phyloP scores from a whole-genome alignment of 1,140 invertebrate species.

The Babylonia areolata region DNA sequence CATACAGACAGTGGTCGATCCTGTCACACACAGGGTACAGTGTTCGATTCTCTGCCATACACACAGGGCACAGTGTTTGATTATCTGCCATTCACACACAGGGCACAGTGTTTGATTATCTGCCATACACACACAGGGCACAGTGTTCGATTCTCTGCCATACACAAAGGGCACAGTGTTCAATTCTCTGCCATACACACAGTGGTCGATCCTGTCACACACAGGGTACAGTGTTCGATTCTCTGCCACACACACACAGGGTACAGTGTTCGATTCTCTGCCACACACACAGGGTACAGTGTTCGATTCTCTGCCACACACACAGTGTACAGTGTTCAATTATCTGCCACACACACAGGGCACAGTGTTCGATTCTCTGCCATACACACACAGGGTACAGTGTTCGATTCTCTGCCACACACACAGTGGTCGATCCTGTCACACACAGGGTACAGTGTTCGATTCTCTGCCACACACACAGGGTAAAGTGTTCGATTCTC shows the following conservation, averaged over 20 bases:
- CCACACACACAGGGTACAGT: neutral
- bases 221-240: no score
- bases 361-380: no score
- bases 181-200: no score
- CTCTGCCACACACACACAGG: no score
- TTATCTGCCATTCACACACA: neutral
- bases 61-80: no score
- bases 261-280: no score
- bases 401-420: no score
- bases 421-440: slow-evolving; percentile 72
- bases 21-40: slow-evolving; percentile 87
- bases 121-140: neutral
- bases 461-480: no score
- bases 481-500: no score
- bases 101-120: neutral
- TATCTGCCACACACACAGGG: neutral
- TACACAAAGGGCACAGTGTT: no score
- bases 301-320: neutral
- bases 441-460: no score
- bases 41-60: no score
- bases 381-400: neutral
- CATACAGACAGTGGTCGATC: slow-evolving; percentile 93
- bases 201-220: slow-evolving; percentile 67
- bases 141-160: neutral
- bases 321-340: neutral